Evolutionary conservation across 2,888 invertebrate genomes (phyloP).

Genomic region (Harpagoxenus sublaevis): DNA sequence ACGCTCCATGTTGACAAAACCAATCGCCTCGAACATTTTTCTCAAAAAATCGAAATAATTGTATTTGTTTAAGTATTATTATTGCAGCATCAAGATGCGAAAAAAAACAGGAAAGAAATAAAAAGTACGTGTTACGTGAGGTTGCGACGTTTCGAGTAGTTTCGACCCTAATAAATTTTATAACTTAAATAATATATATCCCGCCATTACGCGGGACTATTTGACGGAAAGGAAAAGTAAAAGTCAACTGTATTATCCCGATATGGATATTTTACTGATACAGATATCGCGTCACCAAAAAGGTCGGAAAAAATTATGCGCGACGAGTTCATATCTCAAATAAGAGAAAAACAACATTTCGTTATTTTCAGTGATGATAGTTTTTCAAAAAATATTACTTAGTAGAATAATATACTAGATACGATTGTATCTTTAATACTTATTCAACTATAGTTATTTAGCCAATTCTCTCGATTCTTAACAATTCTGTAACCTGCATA

Average conservation of each 20-base stretch:
- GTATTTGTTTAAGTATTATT: no score
- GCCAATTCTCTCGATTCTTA: not conserved
- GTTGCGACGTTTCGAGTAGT: no score
- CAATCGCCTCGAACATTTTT: no score
- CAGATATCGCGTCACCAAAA: not conserved
- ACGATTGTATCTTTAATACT: not conserved
- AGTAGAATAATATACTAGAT: no score
- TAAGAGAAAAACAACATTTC: not conserved
- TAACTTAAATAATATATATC: no score
- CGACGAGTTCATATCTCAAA: not conserved
- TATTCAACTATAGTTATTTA: not conserved
- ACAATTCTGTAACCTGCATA: not conserved
- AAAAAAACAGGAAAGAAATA: no score
- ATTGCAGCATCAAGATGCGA: no score
- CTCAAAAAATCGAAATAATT: no score
- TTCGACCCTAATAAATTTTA: no score
- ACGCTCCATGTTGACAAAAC: no score
- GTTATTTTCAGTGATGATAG: not conserved
- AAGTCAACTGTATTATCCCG: not conserved
- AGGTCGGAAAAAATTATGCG: constrained; percentile 27
- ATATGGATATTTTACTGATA: constrained; percentile 50
- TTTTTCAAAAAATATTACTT: not conserved
- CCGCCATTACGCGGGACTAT: no score
- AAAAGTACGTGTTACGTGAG: no score
- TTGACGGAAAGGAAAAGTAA: not conserved